A percentile compares a stretch with the other conserved stretches of the same genome.
Evolutionary conservation across 2,888 invertebrate genomes (phyloP).

Genomic region (Halocaridina rubra): DNA sequence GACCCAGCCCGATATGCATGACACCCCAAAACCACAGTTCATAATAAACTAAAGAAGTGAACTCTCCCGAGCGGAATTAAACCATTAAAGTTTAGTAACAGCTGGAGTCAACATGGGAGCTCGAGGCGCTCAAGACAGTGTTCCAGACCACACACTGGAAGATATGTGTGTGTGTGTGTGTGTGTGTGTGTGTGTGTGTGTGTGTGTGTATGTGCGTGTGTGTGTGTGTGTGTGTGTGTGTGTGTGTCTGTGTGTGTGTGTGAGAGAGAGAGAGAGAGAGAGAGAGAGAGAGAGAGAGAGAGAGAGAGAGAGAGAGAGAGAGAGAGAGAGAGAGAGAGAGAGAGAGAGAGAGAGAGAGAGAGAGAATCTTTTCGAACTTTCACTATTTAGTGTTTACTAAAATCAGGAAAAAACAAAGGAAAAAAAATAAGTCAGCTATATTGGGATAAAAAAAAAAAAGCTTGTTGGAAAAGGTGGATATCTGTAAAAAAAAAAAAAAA

Average conservation of each 20-base stretch:
- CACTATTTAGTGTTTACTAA: too few species aligned
- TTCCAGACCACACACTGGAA: background rate
- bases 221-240: background rate
- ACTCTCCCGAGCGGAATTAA: background rate
- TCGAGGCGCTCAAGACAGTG: background rate
- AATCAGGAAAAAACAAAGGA: too few species aligned
- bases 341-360: too few species aligned
- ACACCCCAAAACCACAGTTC: slow-evolving; percentile 14
- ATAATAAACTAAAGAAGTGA: slow-evolving; percentile 4
- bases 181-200: background rate
- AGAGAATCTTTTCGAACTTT: too few species aligned
- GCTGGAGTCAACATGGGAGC: background rate
- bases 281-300: background rate
- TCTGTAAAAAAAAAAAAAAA: too few species aligned
- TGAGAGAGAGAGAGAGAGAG: background rate
- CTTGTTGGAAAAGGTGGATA: too few species aligned
- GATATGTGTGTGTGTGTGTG: background rate
- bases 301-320: background rate
- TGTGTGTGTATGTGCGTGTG: background rate
- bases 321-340: background rate
- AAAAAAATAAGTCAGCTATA: too few species aligned
- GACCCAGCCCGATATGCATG: background rate
- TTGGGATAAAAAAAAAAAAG: too few species aligned
- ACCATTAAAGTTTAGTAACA: slow-evolving; percentile 1
- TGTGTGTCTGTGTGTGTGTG: background rate